These are phyloP conservation scores for Pharmacophagus antenor DNA, from an alignment of 2,888 invertebrate genomes.

Conservation along the genomic window DNA sequence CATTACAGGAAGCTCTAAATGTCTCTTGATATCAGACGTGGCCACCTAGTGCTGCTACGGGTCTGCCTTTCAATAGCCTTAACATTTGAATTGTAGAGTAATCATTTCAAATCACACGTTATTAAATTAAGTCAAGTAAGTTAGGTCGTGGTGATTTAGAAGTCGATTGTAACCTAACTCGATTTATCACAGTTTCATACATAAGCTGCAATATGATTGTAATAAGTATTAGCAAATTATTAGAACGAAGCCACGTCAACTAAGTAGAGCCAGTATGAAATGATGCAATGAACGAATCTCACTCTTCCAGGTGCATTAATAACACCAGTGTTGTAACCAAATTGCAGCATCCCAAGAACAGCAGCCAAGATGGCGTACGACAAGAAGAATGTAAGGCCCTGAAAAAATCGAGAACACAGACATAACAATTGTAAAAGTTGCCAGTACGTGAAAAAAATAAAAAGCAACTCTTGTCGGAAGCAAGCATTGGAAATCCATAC, in stretches of 20 bases:
- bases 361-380: slow-evolving; percentile 97
- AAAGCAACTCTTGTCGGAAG: no score
- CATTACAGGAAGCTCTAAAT: no score
- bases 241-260: not conserved
- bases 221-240: not conserved
- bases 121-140: no score
- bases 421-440: not conserved
- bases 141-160: not conserved
- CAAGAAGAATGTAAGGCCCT: slow-evolving; percentile 97
- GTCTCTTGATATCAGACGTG: not conserved
- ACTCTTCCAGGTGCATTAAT: slow-evolving; percentile 96
- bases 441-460: no score
- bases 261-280: slow-evolving; percentile 1
- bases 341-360: slow-evolving; percentile 96
- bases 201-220: not conserved
- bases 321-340: slow-evolving; percentile 97
- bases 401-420: slow-evolving; percentile 60
- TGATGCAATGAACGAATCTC: slow-evolving; percentile 42
- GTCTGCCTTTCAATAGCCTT: not conserved
- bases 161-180: not conserved
- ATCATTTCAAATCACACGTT: not conserved
- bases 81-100: not conserved
- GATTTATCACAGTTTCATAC: not conserved
- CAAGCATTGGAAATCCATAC: no score
- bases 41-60: not conserved